phyloP scores from a whole-genome alignment of 2,113 vertebrate species.

The Theristicus caerulescens region DNA sequence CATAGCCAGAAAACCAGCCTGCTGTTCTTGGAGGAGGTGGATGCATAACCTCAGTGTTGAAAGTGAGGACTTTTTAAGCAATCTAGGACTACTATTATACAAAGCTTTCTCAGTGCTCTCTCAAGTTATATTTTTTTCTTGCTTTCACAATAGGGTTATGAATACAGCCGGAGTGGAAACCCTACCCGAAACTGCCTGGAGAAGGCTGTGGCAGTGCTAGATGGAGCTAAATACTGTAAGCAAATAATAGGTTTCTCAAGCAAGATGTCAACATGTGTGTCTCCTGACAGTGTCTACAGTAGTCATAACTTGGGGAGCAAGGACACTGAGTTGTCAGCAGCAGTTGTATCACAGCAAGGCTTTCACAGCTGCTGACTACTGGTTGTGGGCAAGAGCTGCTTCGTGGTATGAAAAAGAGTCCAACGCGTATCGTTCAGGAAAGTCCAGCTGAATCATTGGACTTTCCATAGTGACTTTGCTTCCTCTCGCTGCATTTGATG shows the following conservation, averaged over 20 bases:
- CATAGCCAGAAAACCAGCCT: not conserved
- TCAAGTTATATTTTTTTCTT: not conserved
- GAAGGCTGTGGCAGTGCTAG: slow-evolving; percentile 83
- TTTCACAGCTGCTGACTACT: not conserved
- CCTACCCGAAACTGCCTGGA: slow-evolving; percentile 90
- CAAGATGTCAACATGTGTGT: not conserved
- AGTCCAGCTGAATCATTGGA: not conserved
- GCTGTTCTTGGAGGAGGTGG: not conserved
- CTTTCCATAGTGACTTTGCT: not conserved
- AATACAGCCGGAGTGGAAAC: slow-evolving; percentile 92
- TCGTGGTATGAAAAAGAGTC: not conserved
- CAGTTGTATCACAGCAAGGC: not conserved
- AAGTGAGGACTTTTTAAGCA: not conserved
- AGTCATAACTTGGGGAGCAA: not conserved
- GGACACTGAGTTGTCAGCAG: not conserved
- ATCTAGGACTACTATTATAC: not conserved
- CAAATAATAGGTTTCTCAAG: not conserved
- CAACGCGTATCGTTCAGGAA: accelerated
- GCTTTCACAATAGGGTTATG: slow-evolving; percentile 80
- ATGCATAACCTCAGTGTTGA: not conserved
- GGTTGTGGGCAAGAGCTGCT: not conserved
- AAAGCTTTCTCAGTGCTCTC: not conserved
- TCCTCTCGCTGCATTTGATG: not conserved
- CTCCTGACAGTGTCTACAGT: not conserved
- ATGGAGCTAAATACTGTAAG: slow-evolving; percentile 93